Base-by-base conservation (phyloP, 1,140 invertebrate genomes). In the Plectus sambesii region DNA sequence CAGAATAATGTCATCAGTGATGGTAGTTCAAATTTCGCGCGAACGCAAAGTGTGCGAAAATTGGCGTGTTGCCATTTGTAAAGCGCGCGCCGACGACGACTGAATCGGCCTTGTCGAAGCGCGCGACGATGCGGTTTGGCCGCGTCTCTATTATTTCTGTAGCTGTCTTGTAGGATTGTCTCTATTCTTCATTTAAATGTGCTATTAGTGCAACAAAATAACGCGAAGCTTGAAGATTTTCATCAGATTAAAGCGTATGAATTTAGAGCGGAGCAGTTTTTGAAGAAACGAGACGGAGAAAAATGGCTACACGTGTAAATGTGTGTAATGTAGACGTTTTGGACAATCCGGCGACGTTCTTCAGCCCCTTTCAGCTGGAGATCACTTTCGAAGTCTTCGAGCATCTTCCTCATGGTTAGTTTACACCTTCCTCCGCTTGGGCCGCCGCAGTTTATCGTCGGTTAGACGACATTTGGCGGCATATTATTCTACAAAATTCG, bases 381-480 rank as follows among this genome's bases (percentile, higher is more conserved):
- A 63, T 63, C 40, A 66, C 56, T 5, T 63, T 63, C 47, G 61
- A 63, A 44, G 55, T 53, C 9, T 65, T 53, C 25, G 61, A 63
- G 49, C 29, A 62, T 41, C 38, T 63, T 29, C 49, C 51, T 5
- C 51, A 54, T 29, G 60, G 60, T 62, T 38, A 39, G 39, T 38
- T 17, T 17, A 17, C n/a, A 23, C 26, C 27, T 15, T 54, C 15
- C 40, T n/a, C 22, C 20, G 2, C 15, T 33, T 12, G 17, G 30
- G 17, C 30, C 17, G 30, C 12, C 12, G 12, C 12, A 33, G 12
- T 33, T 17, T 33, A 12, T 12, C 30, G 30, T 33, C 30, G 17
- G 17, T 12, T 12, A 12, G 17, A 33, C 30, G 12, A 33, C 12
- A 33, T 12, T 33, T 33, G 17, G 30, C 12, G 30, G 12, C 12